These are phyloP conservation scores for Heliocidaris tuberculata DNA, from an alignment of 35 echinoderm and acorn worm species.

Conservation along the genomic window DNA sequence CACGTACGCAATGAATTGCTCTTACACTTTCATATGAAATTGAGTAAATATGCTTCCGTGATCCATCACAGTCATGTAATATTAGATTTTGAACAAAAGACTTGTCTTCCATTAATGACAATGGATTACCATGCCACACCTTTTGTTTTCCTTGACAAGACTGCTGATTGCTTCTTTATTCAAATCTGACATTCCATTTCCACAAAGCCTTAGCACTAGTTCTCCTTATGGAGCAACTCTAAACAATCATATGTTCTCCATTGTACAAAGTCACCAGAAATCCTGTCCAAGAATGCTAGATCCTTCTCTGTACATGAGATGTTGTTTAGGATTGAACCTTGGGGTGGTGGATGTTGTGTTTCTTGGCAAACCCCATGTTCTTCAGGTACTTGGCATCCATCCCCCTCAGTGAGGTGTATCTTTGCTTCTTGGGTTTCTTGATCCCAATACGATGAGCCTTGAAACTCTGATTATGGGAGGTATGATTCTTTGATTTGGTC, in stretches of 20 bases:
- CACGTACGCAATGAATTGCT: no score
- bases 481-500: constrained; percentile 89
- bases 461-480: constrained; percentile 78
- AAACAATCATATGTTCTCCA: not conserved
- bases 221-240: not conserved
- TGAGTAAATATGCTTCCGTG: no score
- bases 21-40: no score
- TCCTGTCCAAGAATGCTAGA: not conserved
- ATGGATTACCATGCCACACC: no score
- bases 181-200: not conserved
- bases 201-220: not conserved
- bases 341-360: constrained; percentile 79
- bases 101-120: no score
- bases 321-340: constrained; percentile 53
- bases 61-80: no score
- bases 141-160: constrained; percentile 8
- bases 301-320: constrained; percentile 33
- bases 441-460: constrained; percentile 85
- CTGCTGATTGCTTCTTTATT: not conserved
- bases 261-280: not conserved
- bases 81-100: no score
- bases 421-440: constrained; percentile 73
- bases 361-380: constrained; percentile 90
- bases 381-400: constrained; percentile 86
- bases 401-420: constrained; percentile 74